A percentile compares a stretch with the other conserved stretches of the same genome.
These are phyloP conservation scores for Polyergus mexicanus DNA, from an alignment of 1,140 invertebrate genomes.

Conservation along the genomic window DNA sequence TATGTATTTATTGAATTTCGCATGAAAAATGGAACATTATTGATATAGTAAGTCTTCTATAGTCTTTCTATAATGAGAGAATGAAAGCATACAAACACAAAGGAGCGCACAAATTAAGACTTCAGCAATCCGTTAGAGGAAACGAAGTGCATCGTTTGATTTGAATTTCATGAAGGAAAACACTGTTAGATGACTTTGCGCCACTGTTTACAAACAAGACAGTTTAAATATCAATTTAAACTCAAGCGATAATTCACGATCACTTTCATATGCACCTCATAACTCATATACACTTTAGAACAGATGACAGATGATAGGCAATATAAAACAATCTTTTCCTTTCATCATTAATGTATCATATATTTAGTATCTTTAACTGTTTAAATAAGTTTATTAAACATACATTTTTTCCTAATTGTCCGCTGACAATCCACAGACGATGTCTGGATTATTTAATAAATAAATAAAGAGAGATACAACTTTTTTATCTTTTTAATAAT, in stretches of 20 bases:
- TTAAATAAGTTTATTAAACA: not conserved
- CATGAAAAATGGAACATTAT: constrained; percentile 20
- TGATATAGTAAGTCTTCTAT: not conserved
- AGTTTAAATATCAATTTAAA: constrained; percentile 36
- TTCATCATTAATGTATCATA: not conserved
- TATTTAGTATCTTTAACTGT: not conserved
- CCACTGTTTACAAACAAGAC: constrained; percentile 64
- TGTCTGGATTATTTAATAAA: too few relatives aligned
- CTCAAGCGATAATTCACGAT: constrained; percentile 39
- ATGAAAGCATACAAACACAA: not conserved
- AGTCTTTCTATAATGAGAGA: constrained; percentile 1
- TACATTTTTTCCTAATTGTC: too few relatives aligned
- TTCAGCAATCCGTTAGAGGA: constrained; percentile 23
- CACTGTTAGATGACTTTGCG: constrained; percentile 32
- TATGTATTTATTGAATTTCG: not conserved
- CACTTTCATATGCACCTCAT: constrained; percentile 62
- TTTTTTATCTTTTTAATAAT: too few relatives aligned
- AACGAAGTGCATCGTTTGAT: constrained; percentile 46
- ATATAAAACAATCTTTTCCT: not conserved
- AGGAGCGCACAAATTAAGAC: constrained; percentile 19
- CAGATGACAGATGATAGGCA: not conserved
- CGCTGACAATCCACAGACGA: too few relatives aligned
- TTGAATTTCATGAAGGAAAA: constrained; percentile 64
- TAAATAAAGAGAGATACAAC: too few relatives aligned
- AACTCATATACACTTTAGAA: not conserved